phyloP scores from a whole-genome alignment of 2,888 invertebrate genomes.

The Tridacna gigas region DNA sequence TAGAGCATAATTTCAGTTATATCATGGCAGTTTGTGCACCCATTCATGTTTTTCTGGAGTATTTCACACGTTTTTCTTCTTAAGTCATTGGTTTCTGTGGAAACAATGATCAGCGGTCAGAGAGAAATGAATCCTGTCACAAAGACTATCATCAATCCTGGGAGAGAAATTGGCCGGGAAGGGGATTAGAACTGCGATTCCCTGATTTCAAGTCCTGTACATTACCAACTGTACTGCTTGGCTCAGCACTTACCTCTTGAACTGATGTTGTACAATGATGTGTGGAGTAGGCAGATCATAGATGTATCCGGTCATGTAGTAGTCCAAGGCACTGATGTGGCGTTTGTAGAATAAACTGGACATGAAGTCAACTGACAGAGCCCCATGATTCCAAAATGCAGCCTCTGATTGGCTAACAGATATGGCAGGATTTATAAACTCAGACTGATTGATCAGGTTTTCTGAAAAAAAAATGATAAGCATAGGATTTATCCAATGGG shows the following conservation, averaged over 20 bases:
- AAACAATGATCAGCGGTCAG: too few relatives aligned
- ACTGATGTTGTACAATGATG: conserved; percentile 1
- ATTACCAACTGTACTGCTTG: too few relatives aligned
- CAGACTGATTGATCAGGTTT: neutral
- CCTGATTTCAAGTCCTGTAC: too few relatives aligned
- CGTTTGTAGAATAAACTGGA: neutral
- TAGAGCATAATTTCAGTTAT: too few relatives aligned
- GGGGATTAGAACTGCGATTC: too few relatives aligned
- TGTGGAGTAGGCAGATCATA: neutral
- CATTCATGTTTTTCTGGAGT: too few relatives aligned
- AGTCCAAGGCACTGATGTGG: neutral
- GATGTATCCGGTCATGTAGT: neutral
- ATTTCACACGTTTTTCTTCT: too few relatives aligned
- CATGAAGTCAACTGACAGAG: neutral
- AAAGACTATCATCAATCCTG: too few relatives aligned
- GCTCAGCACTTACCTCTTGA: neutral
- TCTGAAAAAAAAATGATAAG: neutral
- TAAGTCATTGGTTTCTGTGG: too few relatives aligned
- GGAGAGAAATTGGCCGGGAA: too few relatives aligned
- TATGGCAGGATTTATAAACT: neutral
- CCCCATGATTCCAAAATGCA: neutral
- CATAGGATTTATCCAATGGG: neutral
- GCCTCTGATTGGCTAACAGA: neutral
- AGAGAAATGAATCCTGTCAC: too few relatives aligned
- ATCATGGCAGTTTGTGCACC: too few relatives aligned